These are phyloP conservation scores for Marronus borbonicus DNA, from an alignment of 2,888 invertebrate genomes.

Conservation along the genomic window DNA sequence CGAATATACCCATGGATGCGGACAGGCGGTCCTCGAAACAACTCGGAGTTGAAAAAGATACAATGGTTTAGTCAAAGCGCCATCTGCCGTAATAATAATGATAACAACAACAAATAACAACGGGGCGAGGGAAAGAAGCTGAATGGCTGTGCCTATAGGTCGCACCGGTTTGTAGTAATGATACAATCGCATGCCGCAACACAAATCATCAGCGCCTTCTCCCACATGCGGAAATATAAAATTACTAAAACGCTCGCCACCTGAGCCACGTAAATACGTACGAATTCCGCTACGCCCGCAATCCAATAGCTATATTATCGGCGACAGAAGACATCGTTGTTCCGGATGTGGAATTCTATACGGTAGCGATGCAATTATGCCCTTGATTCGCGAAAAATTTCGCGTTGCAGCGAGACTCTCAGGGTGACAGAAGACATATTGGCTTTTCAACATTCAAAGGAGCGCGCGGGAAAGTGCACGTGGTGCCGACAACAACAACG, in stretches of 20 bases:
- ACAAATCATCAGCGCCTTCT: conserved; percentile 16
- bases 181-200: conserved; percentile 43
- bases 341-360: background rate
- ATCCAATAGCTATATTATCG: background rate
- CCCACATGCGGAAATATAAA: conserved; percentile 52
- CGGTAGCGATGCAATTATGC: conserved; percentile 1
- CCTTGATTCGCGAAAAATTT: conserved; percentile 46
- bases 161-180: conserved; percentile 46
- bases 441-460: conserved; percentile 26
- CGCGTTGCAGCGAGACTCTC: background rate
- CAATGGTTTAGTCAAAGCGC: conserved; percentile 8
- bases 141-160: conserved; percentile 13
- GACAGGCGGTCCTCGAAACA: background rate
- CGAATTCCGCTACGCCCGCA: conserved; percentile 13
- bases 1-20: background rate
- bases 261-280: conserved; percentile 52
- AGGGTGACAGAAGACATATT: conserved; percentile 31
- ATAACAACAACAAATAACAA: no score
- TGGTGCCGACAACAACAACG: conserved; percentile 28
- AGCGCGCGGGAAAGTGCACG: conserved; percentile 12
- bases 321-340: background rate
- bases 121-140: background rate
- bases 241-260: conserved; percentile 53
- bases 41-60: background rate
- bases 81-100: conserved; percentile 39